phyloP scores from a whole-genome alignment of 2,113 vertebrate species.

The Microtus montanus region DNA sequence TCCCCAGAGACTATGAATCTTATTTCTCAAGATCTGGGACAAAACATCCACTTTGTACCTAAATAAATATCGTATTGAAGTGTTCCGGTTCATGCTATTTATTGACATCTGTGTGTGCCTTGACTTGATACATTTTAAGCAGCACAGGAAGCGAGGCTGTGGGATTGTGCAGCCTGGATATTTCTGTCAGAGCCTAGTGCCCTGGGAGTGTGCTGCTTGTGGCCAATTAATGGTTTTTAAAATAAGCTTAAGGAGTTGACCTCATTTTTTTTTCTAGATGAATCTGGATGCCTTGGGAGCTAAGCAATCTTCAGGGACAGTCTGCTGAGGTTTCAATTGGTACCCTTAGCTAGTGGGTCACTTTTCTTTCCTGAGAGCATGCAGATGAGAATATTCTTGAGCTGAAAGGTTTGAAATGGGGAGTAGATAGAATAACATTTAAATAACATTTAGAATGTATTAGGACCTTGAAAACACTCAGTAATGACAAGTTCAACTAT shows the following conservation, averaged over 20 bases:
- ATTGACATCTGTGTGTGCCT: constrained; percentile 58
- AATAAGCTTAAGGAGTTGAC: constrained; percentile 69
- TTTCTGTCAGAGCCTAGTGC: constrained; percentile 67
- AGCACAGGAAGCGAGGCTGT: constrained; percentile 23
- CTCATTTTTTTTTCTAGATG: constrained; percentile 74
- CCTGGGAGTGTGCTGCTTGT: constrained; percentile 67
- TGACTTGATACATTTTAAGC: constrained; percentile 55
- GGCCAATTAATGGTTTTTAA: constrained; percentile 74
- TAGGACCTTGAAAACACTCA: neutral
- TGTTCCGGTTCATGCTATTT: neutral
- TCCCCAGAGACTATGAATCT: neutral
- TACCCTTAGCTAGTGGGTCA: constrained; percentile 55
- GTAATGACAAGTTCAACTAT: neutral
- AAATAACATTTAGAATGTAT: neutral
- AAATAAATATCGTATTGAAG: constrained; percentile 57
- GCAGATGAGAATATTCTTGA: neutral
- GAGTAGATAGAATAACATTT: neutral
- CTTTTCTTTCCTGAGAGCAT: constrained; percentile 2
- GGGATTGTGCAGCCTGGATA: constrained; percentile 60
- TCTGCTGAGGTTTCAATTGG: neutral
- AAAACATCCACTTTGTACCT: neutral
- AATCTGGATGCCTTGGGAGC: constrained; percentile 68
- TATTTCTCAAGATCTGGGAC: constrained; percentile 38
- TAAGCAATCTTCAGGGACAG: neutral
- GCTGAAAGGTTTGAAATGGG: neutral